phyloP scores from a whole-genome alignment of 2,888 invertebrate species.

The Leptinotarsa rubiginosa region DNA sequence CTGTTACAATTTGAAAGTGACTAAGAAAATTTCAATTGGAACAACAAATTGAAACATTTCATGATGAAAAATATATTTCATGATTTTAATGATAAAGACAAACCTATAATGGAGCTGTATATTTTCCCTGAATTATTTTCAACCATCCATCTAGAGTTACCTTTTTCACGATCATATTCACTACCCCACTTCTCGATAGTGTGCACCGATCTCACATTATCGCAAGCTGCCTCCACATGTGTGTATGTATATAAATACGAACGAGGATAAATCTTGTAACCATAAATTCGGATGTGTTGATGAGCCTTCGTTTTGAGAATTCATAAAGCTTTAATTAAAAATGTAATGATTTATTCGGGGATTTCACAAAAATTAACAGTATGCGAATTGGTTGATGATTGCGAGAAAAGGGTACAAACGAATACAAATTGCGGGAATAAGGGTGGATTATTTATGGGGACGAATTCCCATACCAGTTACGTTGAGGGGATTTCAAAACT shows the following conservation, averaged over 20 bases:
- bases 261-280: constrained; percentile 33
- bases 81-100: no score
- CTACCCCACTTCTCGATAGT: constrained; percentile 25
- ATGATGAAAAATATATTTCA: no score
- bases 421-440: neutral
- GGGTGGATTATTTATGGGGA: neutral
- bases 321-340: constrained; percentile 54
- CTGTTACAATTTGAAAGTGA: no score
- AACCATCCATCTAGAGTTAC: neutral
- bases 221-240: constrained; percentile 53
- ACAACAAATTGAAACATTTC: no score
- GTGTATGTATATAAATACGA: constrained; percentile 42
- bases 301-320: constrained; percentile 54
- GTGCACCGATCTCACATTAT: constrained; percentile 50
- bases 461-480: neutral
- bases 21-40: no score
- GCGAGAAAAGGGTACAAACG: neutral
- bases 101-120: no score
- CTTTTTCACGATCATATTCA: neutral
- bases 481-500: no score
- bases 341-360: constrained; percentile 45
- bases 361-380: constrained; percentile 36
- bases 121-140: neutral
- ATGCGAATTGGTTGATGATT: constrained; percentile 34
- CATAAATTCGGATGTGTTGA: constrained; percentile 54